Conservation (phyloP, 2,888 invertebrate species). For the Branchipolynoe longqiensis region DNA sequence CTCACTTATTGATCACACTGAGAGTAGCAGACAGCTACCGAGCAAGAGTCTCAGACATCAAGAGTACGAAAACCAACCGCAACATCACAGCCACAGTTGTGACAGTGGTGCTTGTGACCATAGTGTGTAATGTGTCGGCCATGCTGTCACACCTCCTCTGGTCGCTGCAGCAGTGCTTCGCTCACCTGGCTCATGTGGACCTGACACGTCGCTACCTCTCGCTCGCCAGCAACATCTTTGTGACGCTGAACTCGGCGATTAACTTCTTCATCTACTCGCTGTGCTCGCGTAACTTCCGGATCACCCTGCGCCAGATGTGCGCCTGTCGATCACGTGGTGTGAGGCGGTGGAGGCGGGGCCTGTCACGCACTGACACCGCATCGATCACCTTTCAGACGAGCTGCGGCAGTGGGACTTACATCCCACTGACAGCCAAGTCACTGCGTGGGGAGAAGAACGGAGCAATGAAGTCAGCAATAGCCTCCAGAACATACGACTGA, state of each 20-base stretch:
- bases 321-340: not conserved
- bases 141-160: constrained; percentile 66
- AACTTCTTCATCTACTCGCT: constrained; percentile 70
- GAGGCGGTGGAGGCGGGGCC: not conserved
- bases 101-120: constrained; percentile 64
- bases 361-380: not conserved
- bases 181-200: constrained; percentile 57
- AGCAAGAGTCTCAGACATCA: constrained; percentile 28
- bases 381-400: constrained; percentile 28
- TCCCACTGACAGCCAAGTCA: constrained; percentile 15
- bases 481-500: constrained; percentile 18
- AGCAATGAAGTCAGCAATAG: too few species aligned
- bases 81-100: constrained; percentile 63
- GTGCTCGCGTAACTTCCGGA: constrained; percentile 64
- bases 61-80: constrained; percentile 38
- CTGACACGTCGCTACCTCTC: constrained; percentile 58
- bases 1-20: constrained; percentile 60
- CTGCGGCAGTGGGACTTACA: not conserved
- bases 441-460: too few species aligned
- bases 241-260: constrained; percentile 66
- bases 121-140: constrained; percentile 66
- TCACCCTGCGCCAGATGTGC: constrained; percentile 51
- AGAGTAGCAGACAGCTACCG: constrained; percentile 47
- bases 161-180: constrained; percentile 62
- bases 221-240: constrained; percentile 66